phyloP scores from a whole-genome alignment of 2,888 invertebrate species.

The Rotaria magnacalcarata region DNA sequence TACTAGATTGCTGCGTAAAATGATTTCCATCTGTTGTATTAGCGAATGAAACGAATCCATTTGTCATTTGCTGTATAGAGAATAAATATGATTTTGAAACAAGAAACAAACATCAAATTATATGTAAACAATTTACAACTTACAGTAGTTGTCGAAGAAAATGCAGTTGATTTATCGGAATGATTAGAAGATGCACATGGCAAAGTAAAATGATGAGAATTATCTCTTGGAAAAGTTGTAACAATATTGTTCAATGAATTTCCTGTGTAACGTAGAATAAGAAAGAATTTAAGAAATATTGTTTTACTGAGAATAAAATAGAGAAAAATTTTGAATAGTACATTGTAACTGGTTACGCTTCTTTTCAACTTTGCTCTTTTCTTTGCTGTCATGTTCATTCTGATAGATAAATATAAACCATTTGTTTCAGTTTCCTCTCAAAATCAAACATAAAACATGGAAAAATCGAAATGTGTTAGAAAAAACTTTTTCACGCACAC shows the following conservation, averaged over 20 bases:
- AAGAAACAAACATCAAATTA: background rate
- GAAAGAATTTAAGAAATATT: too few species aligned
- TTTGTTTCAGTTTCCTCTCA: too few species aligned
- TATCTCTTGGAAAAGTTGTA: background rate
- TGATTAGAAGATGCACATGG: background rate
- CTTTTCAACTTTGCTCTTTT: too few species aligned
- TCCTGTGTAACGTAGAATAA: background rate
- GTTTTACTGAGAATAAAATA: too few species aligned
- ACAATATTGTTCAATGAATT: background rate
- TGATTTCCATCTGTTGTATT: background rate
- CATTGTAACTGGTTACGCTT: too few species aligned
- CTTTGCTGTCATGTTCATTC: too few species aligned
- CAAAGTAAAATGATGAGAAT: background rate
- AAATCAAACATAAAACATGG: too few species aligned
- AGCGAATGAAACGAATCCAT: background rate
- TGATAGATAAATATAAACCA: too few species aligned
- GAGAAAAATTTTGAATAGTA: too few species aligned
- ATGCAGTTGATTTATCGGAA: background rate
- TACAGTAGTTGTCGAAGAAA: background rate
- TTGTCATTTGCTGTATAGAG: background rate
- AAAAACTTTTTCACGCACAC: too few species aligned
- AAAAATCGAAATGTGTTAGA: too few species aligned
- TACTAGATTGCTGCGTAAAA: background rate
- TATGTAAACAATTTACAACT: background rate
- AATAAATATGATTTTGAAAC: background rate